Conservation (phyloP, 2,888 invertebrate species). For the Buathra laborator region DNA sequence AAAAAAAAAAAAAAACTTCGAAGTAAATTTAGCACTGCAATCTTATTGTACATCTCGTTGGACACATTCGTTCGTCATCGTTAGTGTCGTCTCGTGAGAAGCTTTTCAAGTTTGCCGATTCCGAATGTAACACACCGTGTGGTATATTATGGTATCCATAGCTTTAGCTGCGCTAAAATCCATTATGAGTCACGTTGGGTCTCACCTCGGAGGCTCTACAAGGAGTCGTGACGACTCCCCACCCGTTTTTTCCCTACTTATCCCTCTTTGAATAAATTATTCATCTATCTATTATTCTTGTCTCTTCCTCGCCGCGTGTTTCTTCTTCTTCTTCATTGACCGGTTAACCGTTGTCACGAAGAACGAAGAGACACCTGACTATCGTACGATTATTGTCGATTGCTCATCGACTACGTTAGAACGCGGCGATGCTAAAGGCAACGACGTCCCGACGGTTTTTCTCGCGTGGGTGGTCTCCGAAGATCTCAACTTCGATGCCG, state of each 20-base stretch:
- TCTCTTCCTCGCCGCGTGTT: neutral
- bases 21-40: slow-evolving; percentile 2
- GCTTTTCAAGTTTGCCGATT: slow-evolving; percentile 21
- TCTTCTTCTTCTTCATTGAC: neutral
- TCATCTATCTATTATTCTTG: slow-evolving; percentile 8
- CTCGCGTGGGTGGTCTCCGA: slow-evolving; percentile 48
- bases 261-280: slow-evolving; percentile 48
- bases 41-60: slow-evolving; percentile 1
- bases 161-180: slow-evolving; percentile 7
- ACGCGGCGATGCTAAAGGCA: slow-evolving; percentile 4
- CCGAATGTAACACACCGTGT: neutral
- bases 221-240: slow-evolving; percentile 35
- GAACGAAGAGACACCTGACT: slow-evolving; percentile 47
- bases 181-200: slow-evolving; percentile 33
- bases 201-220: slow-evolving; percentile 41
- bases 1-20: too few species aligned
- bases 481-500: slow-evolving; percentile 1
- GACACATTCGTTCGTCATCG: slow-evolving; percentile 33
- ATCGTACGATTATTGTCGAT: slow-evolving; percentile 61
- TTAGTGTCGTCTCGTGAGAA: slow-evolving; percentile 16
- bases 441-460: slow-evolving; percentile 19
- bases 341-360: slow-evolving; percentile 47
- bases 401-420: slow-evolving; percentile 65
- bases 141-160: slow-evolving; percentile 12
- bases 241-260: slow-evolving; percentile 16